Conservation (phyloP, 2,113 vertebrate species). For the Labeo rohita region DNA sequence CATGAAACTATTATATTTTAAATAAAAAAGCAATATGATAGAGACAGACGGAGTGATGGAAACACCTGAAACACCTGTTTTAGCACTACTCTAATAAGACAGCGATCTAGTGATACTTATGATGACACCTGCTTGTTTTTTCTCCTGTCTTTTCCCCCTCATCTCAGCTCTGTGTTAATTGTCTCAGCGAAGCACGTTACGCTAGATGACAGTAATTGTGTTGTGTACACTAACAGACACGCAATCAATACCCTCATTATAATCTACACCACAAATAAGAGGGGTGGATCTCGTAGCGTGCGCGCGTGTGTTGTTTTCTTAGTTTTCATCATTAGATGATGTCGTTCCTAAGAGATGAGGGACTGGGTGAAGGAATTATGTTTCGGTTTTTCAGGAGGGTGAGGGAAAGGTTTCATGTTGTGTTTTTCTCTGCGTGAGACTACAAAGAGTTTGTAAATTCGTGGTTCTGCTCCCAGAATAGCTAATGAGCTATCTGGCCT, state of each 20-base stretch:
- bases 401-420: slow-evolving; percentile 15
- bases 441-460: slow-evolving; percentile 25
- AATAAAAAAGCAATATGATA: background rate
- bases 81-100: slow-evolving; percentile 8
- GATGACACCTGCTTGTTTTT: background rate
- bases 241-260: slow-evolving; percentile 31
- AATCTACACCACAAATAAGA: background rate
- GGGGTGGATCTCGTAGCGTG: background rate
- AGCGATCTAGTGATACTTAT: slow-evolving; percentile 28
- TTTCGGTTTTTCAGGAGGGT: background rate
- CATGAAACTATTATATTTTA: background rate
- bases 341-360: background rate
- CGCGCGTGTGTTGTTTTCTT: background rate
- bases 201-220: slow-evolving; percentile 31
- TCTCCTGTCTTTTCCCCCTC: background rate
- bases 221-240: slow-evolving; percentile 23
- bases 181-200: background rate
- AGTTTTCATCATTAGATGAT: slow-evolving; percentile 20
- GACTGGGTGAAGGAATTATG: background rate
- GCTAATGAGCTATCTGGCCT: slow-evolving; percentile 24
- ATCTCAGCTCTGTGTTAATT: slow-evolving; percentile 1
- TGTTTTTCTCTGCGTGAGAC: slow-evolving; percentile 6
- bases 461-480: background rate
- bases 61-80: slow-evolving; percentile 13
- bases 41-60: background rate